Conservation (phyloP, 2,113 vertebrate species). For the Talpa occidentalis region DNA sequence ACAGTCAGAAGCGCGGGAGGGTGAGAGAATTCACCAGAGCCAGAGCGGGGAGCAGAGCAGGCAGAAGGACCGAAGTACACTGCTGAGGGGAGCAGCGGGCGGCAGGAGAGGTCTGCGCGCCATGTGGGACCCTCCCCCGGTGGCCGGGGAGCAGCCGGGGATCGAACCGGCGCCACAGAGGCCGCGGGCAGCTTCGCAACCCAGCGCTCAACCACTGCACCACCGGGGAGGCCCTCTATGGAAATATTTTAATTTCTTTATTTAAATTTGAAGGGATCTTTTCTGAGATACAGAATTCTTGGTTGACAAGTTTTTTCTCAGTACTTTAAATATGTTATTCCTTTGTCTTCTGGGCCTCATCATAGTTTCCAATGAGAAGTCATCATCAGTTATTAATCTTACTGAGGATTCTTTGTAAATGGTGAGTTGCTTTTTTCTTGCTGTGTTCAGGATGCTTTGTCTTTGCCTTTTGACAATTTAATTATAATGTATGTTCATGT, state of each 20-base stretch:
- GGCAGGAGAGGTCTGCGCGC: too few relatives aligned
- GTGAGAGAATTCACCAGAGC: too few relatives aligned
- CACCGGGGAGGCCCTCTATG: neutral
- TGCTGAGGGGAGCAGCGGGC: too few relatives aligned
- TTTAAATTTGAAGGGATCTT: neutral
- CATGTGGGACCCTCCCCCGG: too few relatives aligned
- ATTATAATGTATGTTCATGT: neutral
- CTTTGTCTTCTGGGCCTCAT: neutral
- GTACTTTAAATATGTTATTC: neutral
- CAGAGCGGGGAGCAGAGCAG: too few relatives aligned
- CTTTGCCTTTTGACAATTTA: constrained; percentile 4
- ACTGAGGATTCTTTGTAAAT: neutral
- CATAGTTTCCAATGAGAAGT: neutral
- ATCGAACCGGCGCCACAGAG: too few relatives aligned
- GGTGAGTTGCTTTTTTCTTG: neutral
- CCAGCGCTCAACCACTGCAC: too few relatives aligned
- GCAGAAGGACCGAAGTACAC: too few relatives aligned
- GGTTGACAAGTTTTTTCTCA: neutral
- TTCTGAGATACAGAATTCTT: neutral
- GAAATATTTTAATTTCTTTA: neutral
- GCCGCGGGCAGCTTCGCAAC: too few relatives aligned
- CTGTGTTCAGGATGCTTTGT: neutral
- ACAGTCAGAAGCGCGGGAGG: too few relatives aligned
- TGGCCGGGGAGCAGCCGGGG: too few relatives aligned
- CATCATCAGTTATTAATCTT: neutral